Conservation (phyloP, 2,888 invertebrate genomes). For the Pedicia rivosa region DNA sequence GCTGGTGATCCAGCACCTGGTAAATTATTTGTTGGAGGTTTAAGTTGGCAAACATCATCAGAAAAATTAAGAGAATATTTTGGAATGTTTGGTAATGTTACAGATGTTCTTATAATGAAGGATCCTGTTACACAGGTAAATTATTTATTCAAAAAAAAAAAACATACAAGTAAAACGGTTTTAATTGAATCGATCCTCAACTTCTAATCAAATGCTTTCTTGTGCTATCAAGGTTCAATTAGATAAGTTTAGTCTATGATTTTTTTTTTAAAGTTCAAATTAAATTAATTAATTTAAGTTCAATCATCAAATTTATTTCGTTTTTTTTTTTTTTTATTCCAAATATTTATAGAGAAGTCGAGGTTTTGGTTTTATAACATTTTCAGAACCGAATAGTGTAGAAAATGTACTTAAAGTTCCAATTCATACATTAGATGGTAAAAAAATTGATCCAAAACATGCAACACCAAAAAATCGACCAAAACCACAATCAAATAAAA, state of each 20-base stretch:
- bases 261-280: slow-evolving; percentile 1
- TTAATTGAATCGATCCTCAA: no score
- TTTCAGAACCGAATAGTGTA: slow-evolving; percentile 78
- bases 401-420: slow-evolving; percentile 84
- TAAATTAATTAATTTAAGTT: not conserved
- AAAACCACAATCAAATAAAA: slow-evolving; percentile 59
- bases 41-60: slow-evolving; percentile 86
- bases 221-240: no score
- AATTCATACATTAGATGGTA: slow-evolving; percentile 80
- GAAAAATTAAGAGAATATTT: slow-evolving; percentile 88
- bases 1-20: slow-evolving; percentile 58
- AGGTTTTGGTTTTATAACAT: slow-evolving; percentile 85
- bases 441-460: slow-evolving; percentile 88
- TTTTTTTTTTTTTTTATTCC: no score
- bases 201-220: no score
- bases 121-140: slow-evolving; percentile 84
- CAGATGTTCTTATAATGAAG: slow-evolving; percentile 87
- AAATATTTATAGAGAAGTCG: slow-evolving; percentile 77
- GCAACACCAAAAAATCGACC: slow-evolving; percentile 83
- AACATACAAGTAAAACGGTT: no score
- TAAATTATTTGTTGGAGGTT: slow-evolving; percentile 79
- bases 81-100: slow-evolving; percentile 80
- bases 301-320: slow-evolving; percentile 10
- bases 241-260: no score
- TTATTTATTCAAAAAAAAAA: slow-evolving; percentile 10